Percentiles rank a stretch among this genome's conserved stretches.
These are phyloP conservation scores for Gasterosteus aculeatus DNA, from an alignment of 2,113 vertebrate genomes.

Conservation along the genomic window DNA sequence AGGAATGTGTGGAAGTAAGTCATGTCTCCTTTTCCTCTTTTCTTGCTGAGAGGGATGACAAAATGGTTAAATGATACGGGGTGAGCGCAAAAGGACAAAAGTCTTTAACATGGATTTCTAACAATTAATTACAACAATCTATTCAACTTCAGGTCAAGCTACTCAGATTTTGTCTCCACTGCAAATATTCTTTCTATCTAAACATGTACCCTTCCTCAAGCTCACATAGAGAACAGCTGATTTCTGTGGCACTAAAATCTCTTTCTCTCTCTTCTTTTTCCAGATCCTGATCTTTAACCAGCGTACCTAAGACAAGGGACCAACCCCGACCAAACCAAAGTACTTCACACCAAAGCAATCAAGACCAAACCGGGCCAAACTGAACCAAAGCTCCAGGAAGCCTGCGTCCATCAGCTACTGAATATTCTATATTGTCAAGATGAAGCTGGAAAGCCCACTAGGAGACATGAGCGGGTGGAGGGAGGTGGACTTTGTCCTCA, in stretches of 20 bases:
- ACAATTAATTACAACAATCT: background rate
- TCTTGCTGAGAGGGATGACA: background rate
- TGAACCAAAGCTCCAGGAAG: background rate
- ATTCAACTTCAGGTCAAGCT: background rate
- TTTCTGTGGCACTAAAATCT: background rate
- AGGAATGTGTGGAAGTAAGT: slow-evolving; percentile 76
- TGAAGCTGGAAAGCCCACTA: slow-evolving; percentile 73
- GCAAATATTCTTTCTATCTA: background rate
- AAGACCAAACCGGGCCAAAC: slow-evolving; percentile 40
- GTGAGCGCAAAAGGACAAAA: background rate
- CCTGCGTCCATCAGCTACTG: background rate
- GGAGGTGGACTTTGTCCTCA: slow-evolving; percentile 78
- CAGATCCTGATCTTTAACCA: slow-evolving; percentile 65
- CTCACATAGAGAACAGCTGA: background rate
- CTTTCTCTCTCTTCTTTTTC: slow-evolving; percentile 10
- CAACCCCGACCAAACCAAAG: slow-evolving; percentile 57
- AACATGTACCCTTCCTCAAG: background rate
- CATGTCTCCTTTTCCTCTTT: background rate
- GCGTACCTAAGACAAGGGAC: slow-evolving; percentile 44
- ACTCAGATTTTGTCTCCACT: background rate
- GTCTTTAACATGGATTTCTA: slow-evolving; percentile 1
- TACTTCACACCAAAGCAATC: slow-evolving; percentile 64
- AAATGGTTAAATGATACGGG: background rate
- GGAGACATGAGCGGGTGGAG: slow-evolving; percentile 75
- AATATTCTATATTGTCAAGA: slow-evolving; percentile 14